Conservation (phyloP, 2,888 invertebrate genomes). For the Tanypteryx hageni region DNA sequence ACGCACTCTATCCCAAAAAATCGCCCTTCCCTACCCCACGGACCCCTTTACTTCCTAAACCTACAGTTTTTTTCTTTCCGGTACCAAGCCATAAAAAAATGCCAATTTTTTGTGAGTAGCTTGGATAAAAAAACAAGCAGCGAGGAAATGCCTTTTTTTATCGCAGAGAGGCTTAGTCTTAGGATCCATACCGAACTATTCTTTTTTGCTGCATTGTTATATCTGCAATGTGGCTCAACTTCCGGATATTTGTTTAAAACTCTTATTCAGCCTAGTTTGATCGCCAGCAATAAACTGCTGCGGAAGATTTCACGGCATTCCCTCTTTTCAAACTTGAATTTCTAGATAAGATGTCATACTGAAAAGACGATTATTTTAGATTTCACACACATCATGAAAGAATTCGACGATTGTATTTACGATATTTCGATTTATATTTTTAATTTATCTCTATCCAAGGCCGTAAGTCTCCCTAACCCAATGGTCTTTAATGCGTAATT, state of each 20-base stretch:
- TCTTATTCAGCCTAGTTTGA: too few species aligned
- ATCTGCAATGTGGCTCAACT: background rate
- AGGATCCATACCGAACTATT: background rate
- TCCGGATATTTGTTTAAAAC: background rate
- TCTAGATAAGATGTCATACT: too few species aligned
- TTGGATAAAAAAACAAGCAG: conserved; percentile 7
- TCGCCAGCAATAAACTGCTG: too few species aligned
- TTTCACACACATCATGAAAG: too few species aligned
- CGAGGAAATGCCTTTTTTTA: background rate
- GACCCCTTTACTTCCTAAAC: conserved; percentile 26
- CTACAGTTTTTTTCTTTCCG: conserved; percentile 35
- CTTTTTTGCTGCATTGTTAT: background rate
- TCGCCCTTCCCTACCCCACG: background rate
- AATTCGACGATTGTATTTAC: too few species aligned
- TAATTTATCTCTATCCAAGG: too few species aligned
- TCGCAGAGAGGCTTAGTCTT: background rate
- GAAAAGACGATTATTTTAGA: too few species aligned
- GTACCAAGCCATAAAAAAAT: conserved; percentile 19
- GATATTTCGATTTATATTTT: too few species aligned
- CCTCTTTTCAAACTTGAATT: too few species aligned
- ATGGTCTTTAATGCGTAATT: too few species aligned
- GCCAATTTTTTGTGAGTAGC: conserved; percentile 12
- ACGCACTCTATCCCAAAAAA: conserved; percentile 16
- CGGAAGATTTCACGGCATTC: too few species aligned
- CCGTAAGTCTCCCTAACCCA: too few species aligned